Conservation (phyloP, 2,797 vertebrate species). For the Phalanger gymnotis region DNA sequence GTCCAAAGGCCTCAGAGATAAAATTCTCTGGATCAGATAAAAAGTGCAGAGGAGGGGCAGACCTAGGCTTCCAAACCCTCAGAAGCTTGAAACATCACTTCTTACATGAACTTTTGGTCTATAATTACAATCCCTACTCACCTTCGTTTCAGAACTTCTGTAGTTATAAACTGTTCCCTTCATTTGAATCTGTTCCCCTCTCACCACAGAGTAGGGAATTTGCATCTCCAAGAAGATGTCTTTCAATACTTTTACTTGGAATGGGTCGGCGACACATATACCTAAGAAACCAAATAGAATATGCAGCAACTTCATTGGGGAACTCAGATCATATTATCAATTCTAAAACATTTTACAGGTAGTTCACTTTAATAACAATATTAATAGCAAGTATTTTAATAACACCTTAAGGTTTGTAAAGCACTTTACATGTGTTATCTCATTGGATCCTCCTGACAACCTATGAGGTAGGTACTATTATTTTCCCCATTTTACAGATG, state of each 20-base stretch:
- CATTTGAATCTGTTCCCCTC: conserved; percentile 90
- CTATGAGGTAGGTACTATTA: background rate
- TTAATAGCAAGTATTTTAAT: background rate
- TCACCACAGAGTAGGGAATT: conserved; percentile 90
- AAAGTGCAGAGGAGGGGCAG: background rate
- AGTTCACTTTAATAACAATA: conserved; percentile 37
- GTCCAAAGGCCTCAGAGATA: background rate
- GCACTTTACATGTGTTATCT: background rate
- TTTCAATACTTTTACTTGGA: conserved; percentile 85
- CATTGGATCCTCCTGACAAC: background rate
- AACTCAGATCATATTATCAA: conserved; percentile 33
- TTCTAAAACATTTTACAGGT: conserved; percentile 23
- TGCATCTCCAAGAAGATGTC: conserved; percentile 86
- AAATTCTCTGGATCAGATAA: background rate
- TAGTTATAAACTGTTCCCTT: conserved; percentile 90
- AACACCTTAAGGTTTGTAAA: background rate
- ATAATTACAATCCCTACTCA: conserved; percentile 68
- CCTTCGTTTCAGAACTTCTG: conserved; percentile 65
- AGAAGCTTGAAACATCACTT: conserved; percentile 1
- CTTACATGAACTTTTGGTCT: background rate
- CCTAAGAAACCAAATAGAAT: conserved; percentile 79
- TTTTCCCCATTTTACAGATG: background rate
- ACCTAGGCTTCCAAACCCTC: background rate
- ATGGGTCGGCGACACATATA: conserved; percentile 87
- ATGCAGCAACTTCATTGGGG: conserved; percentile 46